Percentiles rank a stretch among this genome's conserved stretches.
Conservation (phyloP, 2,888 invertebrate genomes). For the Pelosia muscerda region DNA sequence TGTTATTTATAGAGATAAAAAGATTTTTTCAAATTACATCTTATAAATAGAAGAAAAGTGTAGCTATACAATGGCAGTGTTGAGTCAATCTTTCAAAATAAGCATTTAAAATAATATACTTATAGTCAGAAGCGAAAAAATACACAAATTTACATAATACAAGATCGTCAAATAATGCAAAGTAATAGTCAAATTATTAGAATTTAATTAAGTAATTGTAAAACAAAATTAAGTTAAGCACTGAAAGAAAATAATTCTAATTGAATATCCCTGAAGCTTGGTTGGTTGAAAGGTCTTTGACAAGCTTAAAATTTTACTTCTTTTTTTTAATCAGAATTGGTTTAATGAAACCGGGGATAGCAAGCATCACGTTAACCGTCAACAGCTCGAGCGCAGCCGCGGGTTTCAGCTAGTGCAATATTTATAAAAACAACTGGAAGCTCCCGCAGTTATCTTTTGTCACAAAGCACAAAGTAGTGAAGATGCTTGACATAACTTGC, state of each 20-base stretch:
- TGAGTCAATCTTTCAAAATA: too few species aligned
- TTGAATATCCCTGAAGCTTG: too few species aligned
- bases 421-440: not conserved
- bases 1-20: constrained; percentile 4
- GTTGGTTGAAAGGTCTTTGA: too few species aligned
- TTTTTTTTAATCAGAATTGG: too few species aligned
- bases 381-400: too few species aligned
- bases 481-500: not conserved
- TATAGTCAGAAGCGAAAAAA: constrained; percentile 25
- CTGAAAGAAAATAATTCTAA: not conserved
- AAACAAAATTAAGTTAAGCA: not conserved
- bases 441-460: not conserved
- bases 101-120: constrained; percentile 11
- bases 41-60: constrained; percentile 49
- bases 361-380: too few species aligned
- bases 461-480: not conserved
- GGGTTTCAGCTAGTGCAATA: not conserved
- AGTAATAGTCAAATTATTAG: constrained; percentile 7
- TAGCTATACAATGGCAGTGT: constrained; percentile 65
- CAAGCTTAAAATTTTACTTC: too few species aligned
- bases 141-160: constrained; percentile 7
- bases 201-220: not conserved
- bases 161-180: not conserved
- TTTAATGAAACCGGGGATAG: too few species aligned
- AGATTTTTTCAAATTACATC: constrained; percentile 16